A percentile compares a stretch with the other conserved stretches of the same genome.
Evolutionary conservation across 2,113 vertebrate species (phyloP).

Genomic region (Parus major): DNA sequence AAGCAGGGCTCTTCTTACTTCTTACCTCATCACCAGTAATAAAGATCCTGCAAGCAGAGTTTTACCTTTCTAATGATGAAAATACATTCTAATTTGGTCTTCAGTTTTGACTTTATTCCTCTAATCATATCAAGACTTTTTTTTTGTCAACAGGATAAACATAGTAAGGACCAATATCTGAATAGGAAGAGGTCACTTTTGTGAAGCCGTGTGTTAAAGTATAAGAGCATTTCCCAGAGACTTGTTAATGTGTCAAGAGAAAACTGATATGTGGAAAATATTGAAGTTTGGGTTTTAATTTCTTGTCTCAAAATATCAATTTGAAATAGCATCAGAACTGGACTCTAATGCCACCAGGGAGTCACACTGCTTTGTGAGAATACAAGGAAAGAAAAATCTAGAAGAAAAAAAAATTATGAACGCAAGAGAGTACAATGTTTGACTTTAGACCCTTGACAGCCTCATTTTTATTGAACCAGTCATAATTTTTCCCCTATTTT

Average conservation of each 20-base stretch:
- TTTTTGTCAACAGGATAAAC: slow-evolving; percentile 1
- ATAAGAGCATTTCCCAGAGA: slow-evolving; percentile 2
- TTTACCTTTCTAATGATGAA: slow-evolving; percentile 17
- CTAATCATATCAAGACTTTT: background rate
- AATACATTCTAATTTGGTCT: slow-evolving; percentile 22
- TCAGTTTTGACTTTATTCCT: background rate
- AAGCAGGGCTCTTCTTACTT: background rate
- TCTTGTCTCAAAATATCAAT: background rate
- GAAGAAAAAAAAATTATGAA: background rate
- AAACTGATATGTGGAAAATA: background rate
- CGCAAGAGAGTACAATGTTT: background rate
- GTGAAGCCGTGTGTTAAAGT: background rate
- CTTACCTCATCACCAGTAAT: slow-evolving; percentile 31
- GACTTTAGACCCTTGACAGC: background rate
- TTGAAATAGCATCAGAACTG: background rate
- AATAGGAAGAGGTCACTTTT: background rate
- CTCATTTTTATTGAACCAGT: background rate
- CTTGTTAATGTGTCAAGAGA: slow-evolving; percentile 22
- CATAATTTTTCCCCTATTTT: background rate
- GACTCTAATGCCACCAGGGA: background rate
- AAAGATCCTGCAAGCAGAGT: slow-evolving; percentile 9
- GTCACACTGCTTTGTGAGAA: background rate
- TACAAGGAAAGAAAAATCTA: background rate
- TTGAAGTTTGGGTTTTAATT: background rate
- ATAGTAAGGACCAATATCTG: background rate